Evolutionary conservation across 1,140 invertebrate genomes (phyloP).

Genomic region (Conus ventricosus): DNA sequence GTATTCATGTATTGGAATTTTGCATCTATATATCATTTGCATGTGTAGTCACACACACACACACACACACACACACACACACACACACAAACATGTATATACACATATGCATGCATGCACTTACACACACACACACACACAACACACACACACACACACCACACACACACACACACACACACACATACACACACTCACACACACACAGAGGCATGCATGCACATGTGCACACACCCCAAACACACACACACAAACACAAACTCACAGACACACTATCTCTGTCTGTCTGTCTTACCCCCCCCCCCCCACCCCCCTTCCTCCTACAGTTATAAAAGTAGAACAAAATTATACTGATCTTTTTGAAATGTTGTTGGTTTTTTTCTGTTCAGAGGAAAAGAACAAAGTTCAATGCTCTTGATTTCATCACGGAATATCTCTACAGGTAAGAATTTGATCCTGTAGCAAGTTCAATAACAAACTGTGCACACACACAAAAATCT

Average conservation of each 20-base stretch:
- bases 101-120: too few relatives aligned
- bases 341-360: background rate
- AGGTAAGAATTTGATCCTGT: slow-evolving; percentile 57
- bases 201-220: background rate
- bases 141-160: too few relatives aligned
- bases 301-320: too few relatives aligned
- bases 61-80: too few relatives aligned
- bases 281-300: too few relatives aligned
- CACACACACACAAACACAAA: too few relatives aligned
- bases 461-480: too few relatives aligned
- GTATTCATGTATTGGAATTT: too few relatives aligned
- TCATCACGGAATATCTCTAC: slow-evolving; percentile 71
- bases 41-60: background rate
- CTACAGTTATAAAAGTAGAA: background rate
- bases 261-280: background rate
- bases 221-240: background rate
- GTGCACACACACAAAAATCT: too few relatives aligned
- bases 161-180: too few relatives aligned
- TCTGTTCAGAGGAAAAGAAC: slow-evolving; percentile 70
- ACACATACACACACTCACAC: background rate
- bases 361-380: background rate
- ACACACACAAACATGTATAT: too few relatives aligned
- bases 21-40: background rate
- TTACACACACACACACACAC: too few relatives aligned
- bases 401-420: slow-evolving; percentile 73